phyloP scores from a whole-genome alignment of 2,113 vertebrate species.

The Salvator merianae region DNA sequence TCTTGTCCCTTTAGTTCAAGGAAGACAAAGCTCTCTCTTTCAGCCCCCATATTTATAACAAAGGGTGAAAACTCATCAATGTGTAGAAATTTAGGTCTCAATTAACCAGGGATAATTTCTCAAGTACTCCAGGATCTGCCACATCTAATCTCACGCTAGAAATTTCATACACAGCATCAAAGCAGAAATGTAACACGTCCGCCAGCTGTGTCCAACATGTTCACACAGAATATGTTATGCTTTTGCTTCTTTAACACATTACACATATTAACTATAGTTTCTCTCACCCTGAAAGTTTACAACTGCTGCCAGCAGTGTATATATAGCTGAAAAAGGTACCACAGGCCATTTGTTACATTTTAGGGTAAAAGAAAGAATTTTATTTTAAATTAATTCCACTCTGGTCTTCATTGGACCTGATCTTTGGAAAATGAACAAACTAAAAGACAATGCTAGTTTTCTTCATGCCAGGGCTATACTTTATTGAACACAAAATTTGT shows the following conservation, averaged over 20 bases:
- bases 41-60: neutral
- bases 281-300: neutral
- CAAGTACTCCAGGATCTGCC: neutral
- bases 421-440: neutral
- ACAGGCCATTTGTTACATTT: neutral
- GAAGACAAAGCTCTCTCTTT: neutral
- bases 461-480: neutral
- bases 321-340: neutral
- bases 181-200: neutral
- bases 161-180: neutral
- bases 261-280: neutral
- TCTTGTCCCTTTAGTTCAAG: neutral
- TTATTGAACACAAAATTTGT: neutral
- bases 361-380: neutral
- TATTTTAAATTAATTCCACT: neutral
- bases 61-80: neutral
- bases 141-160: neutral
- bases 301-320: neutral
- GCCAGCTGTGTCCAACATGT: neutral
- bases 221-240: conserved; percentile 2
- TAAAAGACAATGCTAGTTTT: neutral
- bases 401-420: neutral
- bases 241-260: neutral
- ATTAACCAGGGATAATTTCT: conserved; percentile 7
- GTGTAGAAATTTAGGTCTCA: conserved; percentile 12